These are phyloP conservation scores for Trichoplax adhaerens DNA, from an alignment of 37 sponge, comb jelly and placozoan species.

Conservation along the genomic window DNA sequence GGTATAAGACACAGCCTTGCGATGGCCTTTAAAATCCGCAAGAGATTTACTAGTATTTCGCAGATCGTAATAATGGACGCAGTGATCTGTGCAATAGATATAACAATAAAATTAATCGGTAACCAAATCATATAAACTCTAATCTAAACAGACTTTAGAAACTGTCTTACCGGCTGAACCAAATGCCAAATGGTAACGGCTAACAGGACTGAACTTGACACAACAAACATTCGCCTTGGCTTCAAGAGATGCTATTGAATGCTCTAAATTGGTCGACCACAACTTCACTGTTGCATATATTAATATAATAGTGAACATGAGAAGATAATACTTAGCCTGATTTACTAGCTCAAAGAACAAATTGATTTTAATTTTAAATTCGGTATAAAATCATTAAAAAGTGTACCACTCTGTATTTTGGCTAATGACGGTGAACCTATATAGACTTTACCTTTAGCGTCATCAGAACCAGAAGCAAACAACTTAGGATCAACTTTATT, in stretches of 20 bases:
- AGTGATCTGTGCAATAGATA: conserved; percentile 35
- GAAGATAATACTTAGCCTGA: background rate
- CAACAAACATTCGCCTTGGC: conserved; percentile 60
- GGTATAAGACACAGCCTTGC: conserved; percentile 67
- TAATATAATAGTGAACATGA: background rate
- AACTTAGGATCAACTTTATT: conserved; percentile 40
- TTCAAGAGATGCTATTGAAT: conserved; percentile 18
- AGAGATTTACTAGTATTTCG: conserved; percentile 28
- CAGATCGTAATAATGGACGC: conserved; percentile 41
- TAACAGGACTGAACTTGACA: conserved; percentile 49
- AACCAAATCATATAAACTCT: background rate
- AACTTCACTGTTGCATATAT: conserved; percentile 33
- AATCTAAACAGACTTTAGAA: background rate
- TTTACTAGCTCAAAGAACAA: background rate
- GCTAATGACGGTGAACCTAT: background rate
- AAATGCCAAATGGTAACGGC: conserved; percentile 40
- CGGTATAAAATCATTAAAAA: too few relatives aligned
- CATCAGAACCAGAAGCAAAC: conserved; percentile 65
- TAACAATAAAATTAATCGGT: background rate
- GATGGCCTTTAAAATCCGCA: conserved; percentile 44
- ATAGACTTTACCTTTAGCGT: conserved; percentile 36
- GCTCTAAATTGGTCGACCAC: conserved; percentile 26
- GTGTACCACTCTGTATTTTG: too few relatives aligned
- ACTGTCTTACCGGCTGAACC: conserved; percentile 49
- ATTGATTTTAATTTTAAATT: too few relatives aligned